Base-by-base conservation (phyloP, 2,113 vertebrate genomes). In the Sorex araneus region DNA sequence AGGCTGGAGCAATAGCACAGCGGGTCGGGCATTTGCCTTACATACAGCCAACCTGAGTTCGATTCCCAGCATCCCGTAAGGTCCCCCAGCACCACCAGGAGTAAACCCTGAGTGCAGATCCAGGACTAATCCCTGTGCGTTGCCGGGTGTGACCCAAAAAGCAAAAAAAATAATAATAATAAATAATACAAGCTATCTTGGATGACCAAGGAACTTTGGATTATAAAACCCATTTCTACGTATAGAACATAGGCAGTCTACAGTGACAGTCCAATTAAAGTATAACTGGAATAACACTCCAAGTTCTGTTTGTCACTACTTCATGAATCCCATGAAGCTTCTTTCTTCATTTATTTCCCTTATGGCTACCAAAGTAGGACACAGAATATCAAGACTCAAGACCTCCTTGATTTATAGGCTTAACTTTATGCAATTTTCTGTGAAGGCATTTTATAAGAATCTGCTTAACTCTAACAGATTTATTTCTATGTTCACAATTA, bases 211-310 rank as follows among this genome's bases (percentile, higher is more conserved):
- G 7, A 32, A 16, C 43, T 89, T 43, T 73, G 43, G 89, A 76
- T 28, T 80, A n/a, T 27, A 66, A 78, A 95, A 67, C 50, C 80
- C 73, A 15, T 63, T 92, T 90, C n/a, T n/a, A n/a, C n/a, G n/a
- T n/a, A n/a, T 54, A 28, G 6, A 54, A 47, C 27, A n/a, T 2
- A 90, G 47, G 0, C 12, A 30, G 25, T 36, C 8, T 81, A 12
- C 82, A 11, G 87, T 30, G 66, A 87, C 87, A 84, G 57, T 27
- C 36, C 78, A 82, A 67, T n/a, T 80, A 50, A 76, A 76, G 23
- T 64, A 8, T 57, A 36, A 84, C 19, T 76, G 21, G 34, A 66
- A 40, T 70, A 90, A 64, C 47, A 32, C 54, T 76, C 60, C n/a
- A 85, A 18, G 8, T 76, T 57, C 43, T 64, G 71, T 77, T 89